A percentile compares a stretch with the other conserved stretches of the same genome.
Conservation (phyloP, 2,888 invertebrate species). For the Idaea dimidiata region DNA sequence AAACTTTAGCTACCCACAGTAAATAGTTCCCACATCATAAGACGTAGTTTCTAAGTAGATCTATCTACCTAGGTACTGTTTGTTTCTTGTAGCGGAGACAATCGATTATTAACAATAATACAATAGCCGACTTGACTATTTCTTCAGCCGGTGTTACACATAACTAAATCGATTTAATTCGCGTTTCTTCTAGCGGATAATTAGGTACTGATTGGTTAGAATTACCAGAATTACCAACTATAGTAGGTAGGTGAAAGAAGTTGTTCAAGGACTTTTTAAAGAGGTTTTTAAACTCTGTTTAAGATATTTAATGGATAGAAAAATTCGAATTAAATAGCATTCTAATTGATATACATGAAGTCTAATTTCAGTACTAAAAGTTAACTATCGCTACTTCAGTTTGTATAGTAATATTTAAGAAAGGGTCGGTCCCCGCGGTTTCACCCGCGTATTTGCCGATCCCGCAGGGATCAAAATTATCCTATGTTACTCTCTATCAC, state of each 20-base stretch:
- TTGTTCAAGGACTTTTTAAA: background rate
- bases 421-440: too few relatives aligned
- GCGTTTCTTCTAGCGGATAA: background rate
- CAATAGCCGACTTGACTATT: background rate
- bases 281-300: background rate
- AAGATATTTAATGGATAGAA: too few relatives aligned
- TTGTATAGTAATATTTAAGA: too few relatives aligned
- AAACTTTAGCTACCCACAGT: background rate
- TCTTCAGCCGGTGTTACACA: background rate
- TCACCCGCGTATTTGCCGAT: too few relatives aligned
- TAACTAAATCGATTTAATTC: background rate
- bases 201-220: background rate
- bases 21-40: background rate
- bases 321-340: too few relatives aligned
- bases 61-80: background rate
- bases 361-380: too few relatives aligned
- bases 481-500: too few relatives aligned
- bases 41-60: background rate
- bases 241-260: background rate
- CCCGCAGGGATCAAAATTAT: too few relatives aligned
- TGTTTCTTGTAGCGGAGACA: background rate
- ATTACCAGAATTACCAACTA: too few relatives aligned
- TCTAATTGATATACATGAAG: too few relatives aligned
- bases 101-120: background rate
- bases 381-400: too few relatives aligned